Evolutionary conservation across 2,113 vertebrate species (phyloP), one percentile per base, ranked within the genome.

Genomic region (Petromus typicus): DNA sequence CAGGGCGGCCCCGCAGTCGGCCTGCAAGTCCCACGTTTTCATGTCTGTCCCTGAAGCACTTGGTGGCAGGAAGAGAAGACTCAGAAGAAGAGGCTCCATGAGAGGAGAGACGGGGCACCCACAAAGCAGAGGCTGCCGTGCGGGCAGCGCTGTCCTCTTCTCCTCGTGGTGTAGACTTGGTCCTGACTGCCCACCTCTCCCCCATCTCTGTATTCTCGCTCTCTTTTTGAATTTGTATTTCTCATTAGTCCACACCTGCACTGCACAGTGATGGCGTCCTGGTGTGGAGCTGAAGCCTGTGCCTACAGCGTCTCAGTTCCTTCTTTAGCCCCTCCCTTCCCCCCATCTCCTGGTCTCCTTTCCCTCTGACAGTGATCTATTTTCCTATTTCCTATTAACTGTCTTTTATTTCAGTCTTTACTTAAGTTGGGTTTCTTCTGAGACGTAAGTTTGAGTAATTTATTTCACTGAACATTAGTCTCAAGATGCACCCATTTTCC

Each of bases 61-160:
- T 25, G 27, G 32, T 75, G 91, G 59, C 75, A 89, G 27, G 59
- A 89, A 94, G 75, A 80, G 40, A 73, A 51, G 27, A 23, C 16
- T 37, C 57, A 57, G 57, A 32, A 17, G 40, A 82, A 57, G 6
- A 43, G 51, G 18, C 80, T 80, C 59, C 51, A 54, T 64, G 57
- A 59, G 45, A 54, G 9, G 90, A 57, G 25, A 85, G 48, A 56
- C 56, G 20, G 32, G 5, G 14, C 71, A 34, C 43, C 90, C 57
- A 59, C 14, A 16, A 34, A 71, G 78, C 45, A 86, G 61, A 32
- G 45, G 73, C 25, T 37, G 18, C 45, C 16, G 0, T 34, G 43
- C 20, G 22, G 32, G 30, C 16, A 17, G 54, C 69, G 18, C 37
- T 0, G 23, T 67, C 10, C 37, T 76, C 40, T 54, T 4, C 57